Conservation (phyloP, 2,113 vertebrate species). For the Elaphurus davidianus region DNA sequence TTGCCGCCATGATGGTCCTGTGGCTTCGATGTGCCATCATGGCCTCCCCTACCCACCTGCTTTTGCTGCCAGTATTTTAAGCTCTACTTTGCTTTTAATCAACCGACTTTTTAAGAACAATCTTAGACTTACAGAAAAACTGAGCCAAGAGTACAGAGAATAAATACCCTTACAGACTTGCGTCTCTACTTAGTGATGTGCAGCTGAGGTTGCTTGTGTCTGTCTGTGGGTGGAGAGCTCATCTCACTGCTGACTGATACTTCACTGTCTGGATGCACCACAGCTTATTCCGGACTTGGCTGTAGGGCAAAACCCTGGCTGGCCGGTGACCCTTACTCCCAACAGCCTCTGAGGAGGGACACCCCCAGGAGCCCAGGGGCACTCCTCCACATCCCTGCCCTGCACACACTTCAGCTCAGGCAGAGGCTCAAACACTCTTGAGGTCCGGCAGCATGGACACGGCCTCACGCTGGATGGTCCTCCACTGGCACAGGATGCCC, state of each 20-base stretch:
- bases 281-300: not conserved
- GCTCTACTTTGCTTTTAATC: not conserved
- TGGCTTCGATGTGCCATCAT: not conserved
- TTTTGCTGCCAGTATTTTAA: not conserved
- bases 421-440: not conserved
- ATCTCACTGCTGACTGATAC: not conserved
- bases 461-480: too few species aligned
- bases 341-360: not conserved
- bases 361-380: too few species aligned
- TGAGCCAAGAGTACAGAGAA: not conserved
- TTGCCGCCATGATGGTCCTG: not conserved
- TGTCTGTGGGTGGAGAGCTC: too few species aligned
- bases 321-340: not conserved
- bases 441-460: not conserved
- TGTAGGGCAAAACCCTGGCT: not conserved
- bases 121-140: not conserved
- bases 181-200: not conserved
- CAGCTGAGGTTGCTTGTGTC: not conserved
- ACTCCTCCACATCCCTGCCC: accelerated
- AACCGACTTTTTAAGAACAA: not conserved
- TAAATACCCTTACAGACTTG: not conserved
- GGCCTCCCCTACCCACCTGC: not conserved
- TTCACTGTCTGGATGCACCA: not conserved
- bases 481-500: not conserved
- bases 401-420: not conserved